Conservation (phyloP, 2,797 vertebrate species). For the Zenarchopterus dispar region DNA sequence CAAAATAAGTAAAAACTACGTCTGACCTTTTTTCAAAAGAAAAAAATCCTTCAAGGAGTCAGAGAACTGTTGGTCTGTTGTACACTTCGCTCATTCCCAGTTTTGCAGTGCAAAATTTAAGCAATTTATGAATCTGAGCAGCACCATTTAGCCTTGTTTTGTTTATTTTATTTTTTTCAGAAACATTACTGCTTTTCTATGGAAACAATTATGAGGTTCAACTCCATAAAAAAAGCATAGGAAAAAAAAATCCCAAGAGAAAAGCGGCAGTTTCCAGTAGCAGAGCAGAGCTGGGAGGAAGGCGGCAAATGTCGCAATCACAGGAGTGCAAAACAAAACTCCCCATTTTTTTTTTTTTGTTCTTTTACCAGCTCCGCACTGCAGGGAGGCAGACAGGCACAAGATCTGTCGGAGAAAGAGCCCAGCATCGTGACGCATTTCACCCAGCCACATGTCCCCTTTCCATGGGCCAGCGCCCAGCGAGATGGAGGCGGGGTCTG, state of each 20-base stretch:
- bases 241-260: slow-evolving; percentile 25
- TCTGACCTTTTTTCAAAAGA: slow-evolving; percentile 39
- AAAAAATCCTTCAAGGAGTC: neutral
- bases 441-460: slow-evolving; percentile 71
- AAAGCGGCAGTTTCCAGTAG: slow-evolving; percentile 41
- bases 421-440: slow-evolving; percentile 72
- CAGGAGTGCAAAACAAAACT: slow-evolving; percentile 59
- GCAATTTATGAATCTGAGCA: neutral
- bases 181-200: slow-evolving; percentile 5
- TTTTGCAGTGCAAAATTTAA: slow-evolving; percentile 2
- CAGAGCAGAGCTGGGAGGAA: slow-evolving; percentile 31
- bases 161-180: too few species aligned
- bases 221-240: slow-evolving; percentile 3
- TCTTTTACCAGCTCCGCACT: slow-evolving; percentile 59
- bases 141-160: neutral
- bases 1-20: slow-evolving; percentile 30
- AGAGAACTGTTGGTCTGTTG: slow-evolving; percentile 1
- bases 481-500: slow-evolving; percentile 40
- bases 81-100: neutral
- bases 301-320: slow-evolving; percentile 35
- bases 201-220: slow-evolving; percentile 3
- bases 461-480: slow-evolving; percentile 65
- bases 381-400: slow-evolving; percentile 59
- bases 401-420: slow-evolving; percentile 64
- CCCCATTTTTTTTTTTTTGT: slow-evolving; percentile 30